Evolutionary conservation across 2,888 invertebrate genomes (phyloP).

Genomic region (Eremobia ochroleuca): DNA sequence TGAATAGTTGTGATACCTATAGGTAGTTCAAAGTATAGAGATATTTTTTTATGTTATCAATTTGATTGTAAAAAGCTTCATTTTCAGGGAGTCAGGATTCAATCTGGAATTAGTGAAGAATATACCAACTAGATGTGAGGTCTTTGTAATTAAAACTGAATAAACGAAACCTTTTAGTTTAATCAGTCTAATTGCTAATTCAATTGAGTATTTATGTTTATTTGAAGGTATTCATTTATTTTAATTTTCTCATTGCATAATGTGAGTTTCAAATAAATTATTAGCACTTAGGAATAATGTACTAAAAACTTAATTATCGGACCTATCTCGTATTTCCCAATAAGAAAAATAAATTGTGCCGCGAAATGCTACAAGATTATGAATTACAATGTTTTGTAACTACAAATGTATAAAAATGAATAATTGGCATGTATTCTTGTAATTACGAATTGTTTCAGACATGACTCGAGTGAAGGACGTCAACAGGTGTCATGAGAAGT

Average conservation of each 20-base stretch:
- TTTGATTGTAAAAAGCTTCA: not conserved
- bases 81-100: not conserved
- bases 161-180: not conserved
- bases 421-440: conserved; percentile 66
- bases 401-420: conserved; percentile 54
- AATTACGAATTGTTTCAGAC: conserved; percentile 67
- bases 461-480: conserved; percentile 77
- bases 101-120: not conserved
- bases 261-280: not conserved
- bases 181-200: not conserved
- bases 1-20: not conserved
- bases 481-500: conserved; percentile 83
- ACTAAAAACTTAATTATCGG: not conserved
- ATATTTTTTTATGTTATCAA: not conserved
- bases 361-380: conserved; percentile 41
- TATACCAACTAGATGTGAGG: not conserved
- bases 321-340: conserved; percentile 15
- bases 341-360: conserved; percentile 22
- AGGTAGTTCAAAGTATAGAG: not conserved
- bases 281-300: not conserved
- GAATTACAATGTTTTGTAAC: conserved; percentile 37
- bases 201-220: not conserved
- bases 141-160: not conserved
- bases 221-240: not conserved
- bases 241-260: not conserved